Evolutionary conservation across 2,888 invertebrate species (phyloP).

Genomic region (Cryptus viduatorius): DNA sequence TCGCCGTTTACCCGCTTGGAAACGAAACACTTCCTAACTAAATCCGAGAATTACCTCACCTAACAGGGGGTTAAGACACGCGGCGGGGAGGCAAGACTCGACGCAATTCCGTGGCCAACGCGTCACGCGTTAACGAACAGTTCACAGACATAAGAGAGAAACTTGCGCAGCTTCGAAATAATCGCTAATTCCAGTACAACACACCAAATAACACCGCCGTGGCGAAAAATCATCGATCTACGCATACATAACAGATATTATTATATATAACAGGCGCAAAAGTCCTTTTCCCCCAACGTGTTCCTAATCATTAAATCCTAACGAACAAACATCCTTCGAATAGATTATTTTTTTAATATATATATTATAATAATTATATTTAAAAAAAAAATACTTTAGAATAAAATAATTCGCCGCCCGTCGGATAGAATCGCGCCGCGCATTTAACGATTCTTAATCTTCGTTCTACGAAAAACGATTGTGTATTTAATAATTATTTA

Average conservation of each 20-base stretch:
- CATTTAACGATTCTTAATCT: background rate
- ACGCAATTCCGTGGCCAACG: background rate
- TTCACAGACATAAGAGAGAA: slow-evolving; percentile 6
- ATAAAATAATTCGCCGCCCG: background rate
- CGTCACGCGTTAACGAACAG: background rate
- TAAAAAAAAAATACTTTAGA: background rate
- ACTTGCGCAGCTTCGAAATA: background rate
- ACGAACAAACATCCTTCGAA: slow-evolving; percentile 13
- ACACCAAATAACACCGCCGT: background rate
- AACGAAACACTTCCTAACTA: slow-evolving; percentile 80
- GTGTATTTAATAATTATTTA: slow-evolving; percentile 5
- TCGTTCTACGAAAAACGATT: background rate
- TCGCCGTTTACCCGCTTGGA: slow-evolving; percentile 82
- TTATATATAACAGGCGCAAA: background rate
- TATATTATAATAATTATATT: slow-evolving; percentile 8
- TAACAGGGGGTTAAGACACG: slow-evolving; percentile 68
- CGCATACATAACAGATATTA: background rate
- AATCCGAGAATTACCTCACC: slow-evolving; percentile 82
- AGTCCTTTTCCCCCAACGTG: too few relatives aligned
- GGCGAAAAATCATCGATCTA: background rate
- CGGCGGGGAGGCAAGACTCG: background rate
- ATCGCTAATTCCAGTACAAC: background rate
- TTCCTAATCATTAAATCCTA: too few relatives aligned
- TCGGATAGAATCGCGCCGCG: background rate
- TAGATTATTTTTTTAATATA: slow-evolving; percentile 56